Evolutionary conservation across 2,888 invertebrate genomes (phyloP).

Genomic region (Microplitis deprimator): DNA sequence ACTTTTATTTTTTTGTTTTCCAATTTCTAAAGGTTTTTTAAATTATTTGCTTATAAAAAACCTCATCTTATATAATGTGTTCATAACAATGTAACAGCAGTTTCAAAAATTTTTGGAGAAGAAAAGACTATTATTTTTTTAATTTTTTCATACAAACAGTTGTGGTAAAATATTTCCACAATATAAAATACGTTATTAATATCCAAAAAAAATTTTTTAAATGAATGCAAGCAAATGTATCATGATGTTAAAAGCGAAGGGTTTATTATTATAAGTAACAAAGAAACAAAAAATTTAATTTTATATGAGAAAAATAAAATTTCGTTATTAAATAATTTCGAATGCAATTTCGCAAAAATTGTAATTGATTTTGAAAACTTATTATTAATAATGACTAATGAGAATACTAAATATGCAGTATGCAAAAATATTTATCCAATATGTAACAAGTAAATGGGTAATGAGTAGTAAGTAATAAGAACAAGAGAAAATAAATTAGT

Average conservation of each 20-base stretch:
- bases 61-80: neutral
- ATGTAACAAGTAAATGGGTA: neutral
- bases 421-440: neutral
- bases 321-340: neutral
- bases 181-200: too few species aligned
- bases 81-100: too few species aligned
- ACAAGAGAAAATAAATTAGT: neutral
- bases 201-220: too few species aligned
- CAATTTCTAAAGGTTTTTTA: neutral
- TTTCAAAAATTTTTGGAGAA: too few species aligned
- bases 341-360: neutral
- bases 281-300: neutral
- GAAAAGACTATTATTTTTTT: too few species aligned
- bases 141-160: too few species aligned
- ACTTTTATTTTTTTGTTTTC: slow-evolving; percentile 29
- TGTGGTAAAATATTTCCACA: too few species aligned
- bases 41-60: neutral
- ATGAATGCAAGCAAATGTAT: too few species aligned
- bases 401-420: neutral
- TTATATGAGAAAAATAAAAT: neutral
- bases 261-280: neutral
- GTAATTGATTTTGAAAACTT: neutral
- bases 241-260: too few species aligned
- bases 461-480: neutral
- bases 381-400: neutral